These are phyloP conservation scores for Lasioglossum calceatum DNA, from an alignment of 2,888 invertebrate species.

Conservation along the genomic window DNA sequence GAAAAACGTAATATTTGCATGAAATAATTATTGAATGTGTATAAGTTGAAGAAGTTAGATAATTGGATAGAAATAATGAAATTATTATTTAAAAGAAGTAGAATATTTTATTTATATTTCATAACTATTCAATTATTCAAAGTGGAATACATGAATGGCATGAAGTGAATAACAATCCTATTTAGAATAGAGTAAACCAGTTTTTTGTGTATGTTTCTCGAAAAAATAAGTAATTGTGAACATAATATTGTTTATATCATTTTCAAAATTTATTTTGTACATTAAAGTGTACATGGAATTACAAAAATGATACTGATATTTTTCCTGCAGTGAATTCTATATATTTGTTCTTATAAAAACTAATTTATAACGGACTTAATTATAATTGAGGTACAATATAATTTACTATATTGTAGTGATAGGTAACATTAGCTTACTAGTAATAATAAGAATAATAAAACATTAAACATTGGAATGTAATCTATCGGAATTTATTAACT, in stretches of 20 bases:
- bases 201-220: neutral
- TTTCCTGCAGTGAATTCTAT: neutral
- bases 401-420: neutral
- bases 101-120: neutral
- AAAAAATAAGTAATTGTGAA: neutral
- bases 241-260: neutral
- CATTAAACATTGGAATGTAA: neutral
- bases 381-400: neutral
- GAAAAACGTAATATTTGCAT: neutral
- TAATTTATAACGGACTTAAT: neutral
- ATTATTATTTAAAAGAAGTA: neutral
- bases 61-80: neutral
- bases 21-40: neutral
- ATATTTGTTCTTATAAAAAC: neutral
- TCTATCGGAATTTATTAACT: neutral
- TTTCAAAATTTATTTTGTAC: neutral
- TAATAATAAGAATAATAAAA: neutral
- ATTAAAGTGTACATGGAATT: neutral
- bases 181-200: neutral
- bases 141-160: neutral
- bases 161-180: neutral
- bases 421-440: neutral
- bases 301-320: neutral
- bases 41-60: neutral
- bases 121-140: neutral